Evolutionary conservation across 2,888 invertebrate genomes (phyloP), one percentile per base, ranked within the genome.

Genomic region (Rotaria macrura): DNA sequence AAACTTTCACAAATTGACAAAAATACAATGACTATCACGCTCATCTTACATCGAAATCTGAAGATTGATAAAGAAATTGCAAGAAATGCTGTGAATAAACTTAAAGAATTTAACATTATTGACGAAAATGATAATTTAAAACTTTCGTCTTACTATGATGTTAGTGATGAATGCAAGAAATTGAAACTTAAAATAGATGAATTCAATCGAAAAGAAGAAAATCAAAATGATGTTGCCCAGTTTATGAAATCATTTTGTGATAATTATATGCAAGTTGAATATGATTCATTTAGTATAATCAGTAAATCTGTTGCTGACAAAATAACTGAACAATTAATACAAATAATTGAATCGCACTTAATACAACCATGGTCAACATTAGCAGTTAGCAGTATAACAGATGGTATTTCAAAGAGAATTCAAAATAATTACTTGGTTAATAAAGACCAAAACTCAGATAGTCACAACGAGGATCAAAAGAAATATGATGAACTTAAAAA

Each of bases 401-500:
- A 20, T 52, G 3, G 7, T 25, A 29, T 85, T 25, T 85, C 85
- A 9, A 72, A 72, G 2, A 17, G 29, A 52, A 52, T 85, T 25
- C 85, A 85, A 52, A n/a, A 85, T n/a, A 17, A 79, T 17, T 85
- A n/a, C 72, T n/a, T 85, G 6, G 72, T 72, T 38, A 17, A 85
- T 72, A 34, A 52, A 47, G 14, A 72, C 34, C 72, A 85, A 72
- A 85, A 79, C 29, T 49, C 85, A 25, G 85, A 85, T 29, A 52
- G 49, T 85, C 85, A 85, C 47, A 85, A 79, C 47, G 20, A 72
- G 34, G 85, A 85, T 38, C 49, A 72, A 52, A 9, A 72, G 10
- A 72, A 65, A 52, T 85, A 85, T 74, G 72, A 85, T 52, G 72
- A 85, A 34, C 72, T 85, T 20, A 85, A 85, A 72, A 57, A 57